Evolutionary conservation across 2,113 vertebrate species (phyloP), one percentile per base, ranked within the genome.

Genomic region (Burhinus bistriatus): DNA sequence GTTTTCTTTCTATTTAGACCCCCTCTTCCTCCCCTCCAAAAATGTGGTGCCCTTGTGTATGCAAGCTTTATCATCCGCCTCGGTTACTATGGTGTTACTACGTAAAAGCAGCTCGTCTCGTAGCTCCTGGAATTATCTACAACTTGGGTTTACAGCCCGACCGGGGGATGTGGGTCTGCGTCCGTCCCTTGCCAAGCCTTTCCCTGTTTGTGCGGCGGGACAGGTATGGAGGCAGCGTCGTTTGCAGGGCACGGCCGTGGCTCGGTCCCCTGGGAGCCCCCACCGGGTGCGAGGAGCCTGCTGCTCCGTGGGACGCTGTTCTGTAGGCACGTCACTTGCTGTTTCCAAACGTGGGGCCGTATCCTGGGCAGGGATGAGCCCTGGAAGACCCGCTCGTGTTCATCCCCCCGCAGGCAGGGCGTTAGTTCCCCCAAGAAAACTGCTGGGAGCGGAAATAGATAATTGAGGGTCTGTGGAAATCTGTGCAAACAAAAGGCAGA

Each of bases 1-100:
- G 57, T 52, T 91, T 91, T 57, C 40, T 61, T 65, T 79, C 40
- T 69, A 0, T 65, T 90, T 68, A 55, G 70, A 52, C 36, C 51
- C 61, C 38, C 9, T 89, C 12, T 57, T 87, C 61, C 44, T 68
- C 82, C 66, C 59, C 25, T 96, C 90, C 44, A 14, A 90, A 94
- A 91, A 25, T 0, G 6, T 3, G 16, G 19, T 87, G 70, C 81
- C 73, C 82, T 51, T 34, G 61, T 72, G 82, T 61, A 6, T 30
- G 45, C 8, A 2, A 79, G 79, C 49, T 61, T 79, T 90, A 44
- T 64, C 73, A 32, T 71, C 68, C 0, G 16, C 57, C 77, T 69
- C 4, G 45, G 96, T 97, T 97, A 94, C 96, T 96, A 88, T 94
- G 96, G 95, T 58, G 87, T 87, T 85, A 91, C 75, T 91, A 57